These are phyloP conservation scores for Phalloptychus januarius DNA, from an alignment of 2,797 vertebrate species.

Conservation along the genomic window DNA sequence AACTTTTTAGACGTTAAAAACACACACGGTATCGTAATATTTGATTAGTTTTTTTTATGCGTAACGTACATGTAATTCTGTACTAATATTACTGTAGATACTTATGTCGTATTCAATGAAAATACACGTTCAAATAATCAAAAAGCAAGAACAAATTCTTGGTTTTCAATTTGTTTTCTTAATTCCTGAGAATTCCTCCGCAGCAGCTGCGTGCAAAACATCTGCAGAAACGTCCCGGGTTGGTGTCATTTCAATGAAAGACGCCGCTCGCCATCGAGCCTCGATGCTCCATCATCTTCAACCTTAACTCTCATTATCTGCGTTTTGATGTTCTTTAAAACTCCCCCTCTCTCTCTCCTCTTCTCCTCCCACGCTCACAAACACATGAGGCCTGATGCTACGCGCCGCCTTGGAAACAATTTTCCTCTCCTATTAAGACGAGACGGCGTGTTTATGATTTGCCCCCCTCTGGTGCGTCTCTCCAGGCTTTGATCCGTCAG, in stretches of 20 bases:
- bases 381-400: constrained; percentile 48
- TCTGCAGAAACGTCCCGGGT: constrained; percentile 1
- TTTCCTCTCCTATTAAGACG: constrained; percentile 76
- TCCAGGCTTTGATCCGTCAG: constrained; percentile 76
- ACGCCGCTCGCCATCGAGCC: constrained; percentile 45
- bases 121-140: background rate
- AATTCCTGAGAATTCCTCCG: background rate
- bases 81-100: background rate
- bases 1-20: background rate
- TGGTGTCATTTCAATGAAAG: constrained; percentile 18
- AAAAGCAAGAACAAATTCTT: background rate
- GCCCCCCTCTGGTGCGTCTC: constrained; percentile 64
- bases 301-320: constrained; percentile 68
- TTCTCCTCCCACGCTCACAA: constrained; percentile 19
- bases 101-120: background rate
- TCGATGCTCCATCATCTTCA: constrained; percentile 53
- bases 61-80: background rate
- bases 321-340: constrained; percentile 61
- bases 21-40: background rate
- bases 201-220: constrained; percentile 5
- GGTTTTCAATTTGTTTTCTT: background rate
- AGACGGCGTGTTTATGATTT: constrained; percentile 74
- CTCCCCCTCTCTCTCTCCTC: background rate
- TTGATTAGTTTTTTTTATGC: background rate
- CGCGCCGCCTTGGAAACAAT: constrained; percentile 53